Conservation (phyloP, 2,888 invertebrate genomes). For the Ceraclea dissimilis region DNA sequence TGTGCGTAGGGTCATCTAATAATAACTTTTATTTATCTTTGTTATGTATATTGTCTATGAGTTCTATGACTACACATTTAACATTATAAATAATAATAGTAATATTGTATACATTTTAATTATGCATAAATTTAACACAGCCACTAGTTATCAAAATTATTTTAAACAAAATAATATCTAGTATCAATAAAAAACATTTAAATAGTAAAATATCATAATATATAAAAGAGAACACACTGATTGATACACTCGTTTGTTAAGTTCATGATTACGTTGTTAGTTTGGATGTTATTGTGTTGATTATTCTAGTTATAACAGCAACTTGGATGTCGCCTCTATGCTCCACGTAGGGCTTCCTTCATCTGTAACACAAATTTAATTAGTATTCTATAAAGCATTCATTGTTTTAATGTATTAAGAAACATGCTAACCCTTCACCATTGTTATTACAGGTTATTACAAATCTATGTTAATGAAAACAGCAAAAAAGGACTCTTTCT, state of each 20-base stretch:
- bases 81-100: conserved; percentile 3
- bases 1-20: too few species aligned
- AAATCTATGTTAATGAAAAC: background rate
- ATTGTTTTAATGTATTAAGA: background rate
- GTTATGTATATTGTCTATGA: too few species aligned
- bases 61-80: background rate
- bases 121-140: conserved; percentile 4
- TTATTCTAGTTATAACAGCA: conserved; percentile 9
- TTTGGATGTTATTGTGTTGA: too few species aligned
- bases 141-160: conserved; percentile 5
- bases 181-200: background rate
- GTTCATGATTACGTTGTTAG: too few species aligned
- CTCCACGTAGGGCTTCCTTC: conserved; percentile 15
- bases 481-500: too few species aligned
- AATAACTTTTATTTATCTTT: too few species aligned
- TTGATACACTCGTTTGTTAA: too few species aligned
- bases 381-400: conserved; percentile 4
- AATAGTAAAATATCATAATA: too few species aligned
- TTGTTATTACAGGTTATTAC: too few species aligned
- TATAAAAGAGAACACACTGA: too few species aligned
- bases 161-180: conserved; percentile 2
- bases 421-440: background rate
- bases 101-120: conserved; percentile 4
- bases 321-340: conserved; percentile 12
- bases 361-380: conserved; percentile 10